Base-by-base conservation (phyloP, 2,888 invertebrate species). In the Subacronicta megacephala region DNA sequence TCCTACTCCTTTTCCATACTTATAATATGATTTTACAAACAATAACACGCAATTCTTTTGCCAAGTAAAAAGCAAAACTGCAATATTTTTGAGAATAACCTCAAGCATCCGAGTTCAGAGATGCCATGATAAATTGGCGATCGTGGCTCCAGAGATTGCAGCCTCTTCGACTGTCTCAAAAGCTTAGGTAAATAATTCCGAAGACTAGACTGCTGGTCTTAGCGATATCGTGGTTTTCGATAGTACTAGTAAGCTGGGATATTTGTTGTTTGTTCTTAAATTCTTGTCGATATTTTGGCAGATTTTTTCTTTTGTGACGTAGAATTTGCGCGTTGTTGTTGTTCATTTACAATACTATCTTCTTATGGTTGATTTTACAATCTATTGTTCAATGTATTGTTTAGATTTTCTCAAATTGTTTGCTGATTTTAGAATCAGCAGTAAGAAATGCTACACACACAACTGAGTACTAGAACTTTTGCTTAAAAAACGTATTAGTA, bases 131-230 rank as follows among this genome's bases (percentile, higher is more conserved):
- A 88, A 86, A 87, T 88, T 85, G 83, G 75, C 80, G 76, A 83
- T 84, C 78, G 78, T 20, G 36, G 47, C 35, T 49, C 29, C 72
- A 61, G 68, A 77, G 75, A 78, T 76, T 83, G 82, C 79, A 78
- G 82, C 82, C 84, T 81, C 83, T 82, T 72, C 75, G 68, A 80
- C 81, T 80, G 88, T 87, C 86, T 87, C 86, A 81, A 87, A 84
- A 85, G 83, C 82, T 85, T 85, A 79, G 79, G 83, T 80, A 84
- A 88, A 87, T 87, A 87, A 85, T 83, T 83, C 80, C 66, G 60
- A 62, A 64, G 54, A 64, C 68, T 15, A 62, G 45, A 62, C 44
- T 60, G 62, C 52, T 43, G 16, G 56, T 36, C 38, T 68, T 52
- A 49, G 63, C 63, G 51, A 68, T 55, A 52, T 57, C 53, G 60